A percentile compares a stretch with the other conserved stretches of the same genome.
Conservation (phyloP, 1,140 invertebrate species). For the Drosophila bipectinata region DNA sequence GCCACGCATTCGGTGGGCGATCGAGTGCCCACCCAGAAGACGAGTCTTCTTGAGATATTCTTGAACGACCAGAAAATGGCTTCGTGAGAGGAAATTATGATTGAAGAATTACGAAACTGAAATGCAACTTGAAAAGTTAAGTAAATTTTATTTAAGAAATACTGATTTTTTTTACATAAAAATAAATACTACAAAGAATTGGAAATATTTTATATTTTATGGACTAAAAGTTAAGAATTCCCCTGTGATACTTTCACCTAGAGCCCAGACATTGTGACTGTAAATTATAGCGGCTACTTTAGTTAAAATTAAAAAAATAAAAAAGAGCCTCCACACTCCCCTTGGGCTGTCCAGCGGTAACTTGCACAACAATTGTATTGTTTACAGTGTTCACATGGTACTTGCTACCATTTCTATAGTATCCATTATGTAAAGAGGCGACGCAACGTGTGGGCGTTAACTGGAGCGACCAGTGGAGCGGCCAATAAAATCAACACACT, state of each 20-base stretch:
- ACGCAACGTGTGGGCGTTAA: conserved; percentile 77
- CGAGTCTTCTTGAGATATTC: conserved; percentile 28
- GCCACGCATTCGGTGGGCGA: conserved; percentile 41
- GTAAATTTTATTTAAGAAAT: no score
- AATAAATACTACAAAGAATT: background rate
- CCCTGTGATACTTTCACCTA: conserved; percentile 62
- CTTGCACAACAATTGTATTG: conserved; percentile 73
- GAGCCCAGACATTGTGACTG: conserved; percentile 17
- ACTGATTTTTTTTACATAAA: no score
- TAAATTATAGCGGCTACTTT: conserved; percentile 16
- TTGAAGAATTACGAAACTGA: background rate
- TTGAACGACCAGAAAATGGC: conserved; percentile 16
- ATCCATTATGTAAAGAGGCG: conserved; percentile 71
- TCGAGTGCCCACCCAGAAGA: conserved; percentile 66
- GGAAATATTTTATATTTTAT: no score
- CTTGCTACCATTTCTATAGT: conserved; percentile 2
- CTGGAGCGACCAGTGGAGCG: conserved; percentile 66
- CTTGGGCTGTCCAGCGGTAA: background rate
- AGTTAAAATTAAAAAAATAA: background rate
- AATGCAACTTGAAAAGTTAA: no score
- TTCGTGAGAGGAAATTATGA: conserved; percentile 4
- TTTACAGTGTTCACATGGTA: conserved; percentile 55
- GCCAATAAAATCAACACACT: conserved; percentile 5
- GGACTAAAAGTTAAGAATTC: no score
- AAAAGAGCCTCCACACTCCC: background rate